Evolutionary conservation across 2,888 invertebrate species (phyloP), one percentile per base, ranked within the genome.

Genomic region (Perizoma affinitatum): DNA sequence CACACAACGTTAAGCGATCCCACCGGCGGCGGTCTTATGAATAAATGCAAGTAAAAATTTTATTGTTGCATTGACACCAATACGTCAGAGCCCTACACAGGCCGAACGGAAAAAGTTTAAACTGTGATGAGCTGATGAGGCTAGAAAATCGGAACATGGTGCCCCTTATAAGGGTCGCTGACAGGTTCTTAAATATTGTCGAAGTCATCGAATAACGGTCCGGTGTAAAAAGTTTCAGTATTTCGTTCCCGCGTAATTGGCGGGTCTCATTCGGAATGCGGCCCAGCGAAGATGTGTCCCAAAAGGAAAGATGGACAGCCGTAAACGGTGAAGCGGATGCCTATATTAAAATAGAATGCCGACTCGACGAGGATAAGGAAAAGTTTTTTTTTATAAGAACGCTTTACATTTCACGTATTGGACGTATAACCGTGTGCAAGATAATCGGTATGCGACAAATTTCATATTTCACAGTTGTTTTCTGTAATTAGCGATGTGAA

Each of bases 1-100:
- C 66, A 75, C 65, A 66, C 68, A 67, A 74, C 66, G 73, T 75
- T 79, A 79, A 79, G 75, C 66, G 72, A 78, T 74, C 55, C 65
- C 69, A 70, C 71, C 46, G 65, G 63, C 22, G 38, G 38, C 63
- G 57, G 43, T 69, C 76, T 83, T 79, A 82, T 80, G 80, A 84
- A 86, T 85, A 87, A 85, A 85, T 84, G 72, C 76, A 86, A 80
- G 80, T 85, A 68, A 83, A 87, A 1, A 83, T 85, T 88, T 89
- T 88, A 90, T 88, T 87, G 84, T 86, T 86, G 81, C 84, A 85
- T 84, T 88, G 90, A 88, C 90, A 91, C 87, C 87, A 80, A 88
- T 86, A 83, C 77, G 82, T 86, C 84, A 82, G 69, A 70, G 68
- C 70, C 70, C 69, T 80, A 77, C 79, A 2, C n/a, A n/a, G n/a